Evolutionary conservation across 2,113 vertebrate species (phyloP).

Genomic region (Psammodynastes pulverulentus): DNA sequence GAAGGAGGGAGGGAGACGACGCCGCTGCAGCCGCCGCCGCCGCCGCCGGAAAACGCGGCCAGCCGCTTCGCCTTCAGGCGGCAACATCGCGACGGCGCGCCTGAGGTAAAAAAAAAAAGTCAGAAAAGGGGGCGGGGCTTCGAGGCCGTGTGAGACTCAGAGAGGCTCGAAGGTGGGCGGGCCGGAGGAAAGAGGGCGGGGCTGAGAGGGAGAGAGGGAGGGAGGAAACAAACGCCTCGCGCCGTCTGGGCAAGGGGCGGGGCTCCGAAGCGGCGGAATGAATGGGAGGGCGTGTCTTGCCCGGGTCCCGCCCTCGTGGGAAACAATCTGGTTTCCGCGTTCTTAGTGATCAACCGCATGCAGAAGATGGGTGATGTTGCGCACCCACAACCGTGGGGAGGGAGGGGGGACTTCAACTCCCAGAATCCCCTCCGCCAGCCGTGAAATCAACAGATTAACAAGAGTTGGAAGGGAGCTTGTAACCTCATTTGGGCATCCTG

Average conservation of each 20-base stretch:
- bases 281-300: not conserved
- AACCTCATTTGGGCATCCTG: no score
- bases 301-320: not conserved
- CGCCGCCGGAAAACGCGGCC: constrained; percentile 37
- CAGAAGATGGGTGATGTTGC: no score
- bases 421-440: no score
- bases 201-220: not conserved
- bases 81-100: constrained; percentile 13
- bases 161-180: not conserved
- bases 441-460: no score
- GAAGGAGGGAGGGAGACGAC: constrained; percentile 57
- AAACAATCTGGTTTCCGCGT: no score
- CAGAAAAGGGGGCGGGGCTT: not conserved
- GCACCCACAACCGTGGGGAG: no score
- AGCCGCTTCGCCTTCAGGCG: constrained; percentile 41
- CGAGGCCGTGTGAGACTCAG: not conserved
- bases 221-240: not conserved
- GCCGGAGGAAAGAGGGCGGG: not conserved
- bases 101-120: not conserved
- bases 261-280: not conserved
- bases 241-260: not conserved
- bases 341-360: no score
- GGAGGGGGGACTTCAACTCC: no score
- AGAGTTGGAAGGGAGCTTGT: no score
- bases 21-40: constrained; percentile 37